A percentile compares a stretch with the other conserved stretches of the same genome.
phyloP scores from a whole-genome alignment of 2,888 invertebrate genomes.

The Oasisia sp. region DNA sequence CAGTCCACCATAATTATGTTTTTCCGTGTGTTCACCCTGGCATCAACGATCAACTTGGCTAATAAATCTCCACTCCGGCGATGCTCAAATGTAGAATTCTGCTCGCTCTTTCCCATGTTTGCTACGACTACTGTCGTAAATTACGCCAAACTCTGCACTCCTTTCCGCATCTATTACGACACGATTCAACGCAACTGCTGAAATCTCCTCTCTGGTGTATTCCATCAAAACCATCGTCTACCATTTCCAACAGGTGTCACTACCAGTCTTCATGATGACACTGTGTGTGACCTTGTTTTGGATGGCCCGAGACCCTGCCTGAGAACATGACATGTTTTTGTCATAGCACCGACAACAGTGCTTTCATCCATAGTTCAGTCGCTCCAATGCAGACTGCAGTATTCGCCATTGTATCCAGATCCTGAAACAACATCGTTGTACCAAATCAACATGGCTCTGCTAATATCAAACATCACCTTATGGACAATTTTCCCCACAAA shows the following conservation, averaged over 20 bases:
- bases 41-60: neutral
- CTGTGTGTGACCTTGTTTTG: neutral
- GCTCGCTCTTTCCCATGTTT: neutral
- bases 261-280: neutral
- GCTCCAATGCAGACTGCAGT: neutral
- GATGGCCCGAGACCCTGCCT: neutral
- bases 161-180: neutral
- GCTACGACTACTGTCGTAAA: neutral
- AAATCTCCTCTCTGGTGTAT: neutral
- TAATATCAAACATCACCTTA: neutral
- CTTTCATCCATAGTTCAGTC: neutral
- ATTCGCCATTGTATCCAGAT: neutral
- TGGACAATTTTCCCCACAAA: too few relatives aligned
- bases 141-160: neutral
- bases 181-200: too few relatives aligned
- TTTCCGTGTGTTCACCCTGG: neutral
- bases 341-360: neutral
- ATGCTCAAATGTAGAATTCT: neutral
- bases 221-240: neutral
- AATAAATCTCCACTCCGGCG: neutral
- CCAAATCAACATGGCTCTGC: neutral
- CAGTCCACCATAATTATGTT: neutral
- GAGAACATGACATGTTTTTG: neutral
- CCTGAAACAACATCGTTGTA: neutral
- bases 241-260: constrained; percentile 5